These are phyloP conservation scores for Pampus argenteus DNA, from an alignment of 2,797 vertebrate genomes.

Conservation along the genomic window DNA sequence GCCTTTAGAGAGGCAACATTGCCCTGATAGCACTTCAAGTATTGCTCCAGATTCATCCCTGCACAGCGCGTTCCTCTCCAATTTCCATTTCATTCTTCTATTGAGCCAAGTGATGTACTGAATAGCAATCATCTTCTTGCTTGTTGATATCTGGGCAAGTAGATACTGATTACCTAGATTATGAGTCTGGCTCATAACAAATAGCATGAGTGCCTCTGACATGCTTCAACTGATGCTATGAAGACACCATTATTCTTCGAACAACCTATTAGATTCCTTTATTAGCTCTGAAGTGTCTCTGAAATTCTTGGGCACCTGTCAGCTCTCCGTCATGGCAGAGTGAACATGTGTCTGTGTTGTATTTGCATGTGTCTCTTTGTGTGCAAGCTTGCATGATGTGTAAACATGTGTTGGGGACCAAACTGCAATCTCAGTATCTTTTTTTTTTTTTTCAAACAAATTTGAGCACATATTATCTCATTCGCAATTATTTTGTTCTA, in stretches of 20 bases:
- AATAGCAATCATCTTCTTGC: slow-evolving; percentile 45
- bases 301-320: slow-evolving; percentile 13
- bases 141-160: slow-evolving; percentile 8
- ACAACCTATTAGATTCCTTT: slow-evolving; percentile 25
- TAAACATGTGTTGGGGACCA: background rate
- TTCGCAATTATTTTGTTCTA: slow-evolving; percentile 17
- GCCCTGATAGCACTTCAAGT: slow-evolving; percentile 30
- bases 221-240: background rate
- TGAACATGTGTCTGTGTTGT: background rate
- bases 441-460: slow-evolving; percentile 4
- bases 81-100: slow-evolving; percentile 18
- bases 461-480: slow-evolving; percentile 20
- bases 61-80: background rate
- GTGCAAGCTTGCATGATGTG: slow-evolving; percentile 11
- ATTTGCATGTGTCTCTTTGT: background rate
- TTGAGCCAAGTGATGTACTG: slow-evolving; percentile 1
- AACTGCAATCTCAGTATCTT: slow-evolving; percentile 8
- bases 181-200: slow-evolving; percentile 12
- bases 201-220: slow-evolving; percentile 12
- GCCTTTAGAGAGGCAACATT: slow-evolving; percentile 51
- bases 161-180: slow-evolving; percentile 24
- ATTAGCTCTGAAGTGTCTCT: background rate
- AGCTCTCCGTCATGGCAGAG: background rate
- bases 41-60: slow-evolving; percentile 13
- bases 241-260: slow-evolving; percentile 15